Evolutionary conservation across 2,888 invertebrate genomes (phyloP), one percentile per base, ranked within the genome.

Genomic region (Iphiclides podalirius): DNA sequence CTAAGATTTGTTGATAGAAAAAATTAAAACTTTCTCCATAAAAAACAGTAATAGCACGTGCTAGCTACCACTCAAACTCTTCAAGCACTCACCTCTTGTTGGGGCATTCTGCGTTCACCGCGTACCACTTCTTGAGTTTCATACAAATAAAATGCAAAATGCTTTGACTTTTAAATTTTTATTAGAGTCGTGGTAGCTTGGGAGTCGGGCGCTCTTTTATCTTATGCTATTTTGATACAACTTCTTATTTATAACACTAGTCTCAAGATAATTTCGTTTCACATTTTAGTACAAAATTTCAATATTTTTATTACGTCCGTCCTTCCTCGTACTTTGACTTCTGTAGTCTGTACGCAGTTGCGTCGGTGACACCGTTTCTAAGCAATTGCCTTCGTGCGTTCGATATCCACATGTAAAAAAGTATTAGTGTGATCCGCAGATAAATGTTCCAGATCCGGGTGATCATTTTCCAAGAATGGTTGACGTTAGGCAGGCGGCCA

Each of bases 81-180:
- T 44, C 26, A 44, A 28, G 44, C 49, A 40, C 49, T 43, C 26
- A 43, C 44, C 39, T 39, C 28, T 26, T 28, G 35, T 34, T 13
- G 40, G 44, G 39, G 44, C 39, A 50, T 39, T 44, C 34, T 44
- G 23, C 39, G 43, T 49, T 49, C 49, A 43, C 38, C 43, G 43
- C 43, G 23, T 37, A 20, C 43, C 49, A 43, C 49, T 43, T 17
- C 14, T 13, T 7, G 34, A 17, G 28, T 39, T 49, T 34, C 44
- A 44, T 39, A 44, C 43, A 28, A 17, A 35, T 39, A 39, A 12
- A 15, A 44, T 39, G 16, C 31, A 31, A 31, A 31, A 31, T 31
- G 12, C 31, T 31, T 31, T 31, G 31, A 31, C 31, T 31, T 31
- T 31, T 31, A 31, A 31, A 31, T 31, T 31, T 31, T 31, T 31